Conservation (phyloP, 2,797 vertebrate genomes). For the Xiphophorus birchmanni region DNA sequence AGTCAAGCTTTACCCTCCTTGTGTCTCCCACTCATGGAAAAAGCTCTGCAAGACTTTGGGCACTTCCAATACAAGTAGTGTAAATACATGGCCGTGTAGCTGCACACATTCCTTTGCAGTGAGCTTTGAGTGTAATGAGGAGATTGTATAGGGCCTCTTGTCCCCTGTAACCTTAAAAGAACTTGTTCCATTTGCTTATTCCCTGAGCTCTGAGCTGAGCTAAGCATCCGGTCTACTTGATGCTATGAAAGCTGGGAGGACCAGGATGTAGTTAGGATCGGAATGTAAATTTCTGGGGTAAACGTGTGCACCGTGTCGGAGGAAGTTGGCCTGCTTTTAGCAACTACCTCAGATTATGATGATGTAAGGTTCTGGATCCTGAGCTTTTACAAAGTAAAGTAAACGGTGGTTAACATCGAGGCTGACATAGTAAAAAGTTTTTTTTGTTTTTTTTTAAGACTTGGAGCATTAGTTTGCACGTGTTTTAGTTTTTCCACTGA, state of each 20-base stretch:
- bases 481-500: conserved; percentile 26
- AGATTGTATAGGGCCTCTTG: conserved; percentile 72
- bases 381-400: background rate
- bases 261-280: conserved; percentile 68
- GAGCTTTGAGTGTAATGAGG: conserved; percentile 69
- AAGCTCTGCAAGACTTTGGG: conserved; percentile 42
- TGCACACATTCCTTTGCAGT: conserved; percentile 64
- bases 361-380: conserved; percentile 6
- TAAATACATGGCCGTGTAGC: conserved; percentile 60
- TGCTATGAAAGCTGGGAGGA: conserved; percentile 52
- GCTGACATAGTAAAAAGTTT: conserved; percentile 5
- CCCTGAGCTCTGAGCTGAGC: conserved; percentile 52
- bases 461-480: conserved; percentile 19
- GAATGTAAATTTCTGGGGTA: conserved; percentile 54
- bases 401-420: background rate
- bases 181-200: conserved; percentile 51
- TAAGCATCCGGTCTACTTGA: conserved; percentile 64
- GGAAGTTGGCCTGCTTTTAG: conserved; percentile 31
- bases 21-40: conserved; percentile 45
- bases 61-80: conserved; percentile 45
- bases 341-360: conserved; percentile 12
- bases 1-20: conserved; percentile 23
- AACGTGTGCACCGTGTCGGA: conserved; percentile 34
- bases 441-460: background rate
- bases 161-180: conserved; percentile 61